These are phyloP conservation scores for Stegana nigrithorax DNA, from an alignment of 2,888 invertebrate species.

Conservation along the genomic window DNA sequence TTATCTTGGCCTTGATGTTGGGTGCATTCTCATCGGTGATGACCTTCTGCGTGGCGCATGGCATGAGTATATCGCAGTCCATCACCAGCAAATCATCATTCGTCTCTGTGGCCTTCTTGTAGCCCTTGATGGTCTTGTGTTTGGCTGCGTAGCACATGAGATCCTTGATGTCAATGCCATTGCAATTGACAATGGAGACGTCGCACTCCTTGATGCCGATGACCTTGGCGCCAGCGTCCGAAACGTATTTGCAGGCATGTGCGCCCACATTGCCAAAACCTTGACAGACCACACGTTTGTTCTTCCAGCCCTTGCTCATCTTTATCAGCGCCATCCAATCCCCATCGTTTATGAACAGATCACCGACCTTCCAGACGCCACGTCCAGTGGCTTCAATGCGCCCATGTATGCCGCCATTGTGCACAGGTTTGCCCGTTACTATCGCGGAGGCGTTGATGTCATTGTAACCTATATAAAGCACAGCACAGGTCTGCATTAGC, in stretches of 20 bases:
- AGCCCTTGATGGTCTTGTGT: constrained; percentile 90
- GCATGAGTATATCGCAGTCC: constrained; percentile 95
- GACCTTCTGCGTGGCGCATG: constrained; percentile 95
- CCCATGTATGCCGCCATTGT: constrained; percentile 96
- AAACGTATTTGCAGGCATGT: constrained; percentile 93
- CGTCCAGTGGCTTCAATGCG: constrained; percentile 95
- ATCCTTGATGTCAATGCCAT: constrained; percentile 83
- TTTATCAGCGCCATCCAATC: constrained; percentile 94
- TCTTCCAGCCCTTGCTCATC: constrained; percentile 92
- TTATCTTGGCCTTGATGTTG: constrained; percentile 89
- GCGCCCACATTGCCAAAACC: constrained; percentile 99
- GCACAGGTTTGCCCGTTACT: constrained; percentile 97
- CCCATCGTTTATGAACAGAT: constrained; percentile 94
- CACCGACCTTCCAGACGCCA: constrained; percentile 92
- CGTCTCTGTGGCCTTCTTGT: constrained; percentile 88
- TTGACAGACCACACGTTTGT: constrained; percentile 93
- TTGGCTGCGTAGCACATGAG: constrained; percentile 82
- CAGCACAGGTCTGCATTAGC: no score
- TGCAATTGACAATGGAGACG: constrained; percentile 85
- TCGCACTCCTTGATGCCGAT: constrained; percentile 93
- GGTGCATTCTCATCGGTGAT: constrained; percentile 92
- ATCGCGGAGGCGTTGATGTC: constrained; percentile 97
- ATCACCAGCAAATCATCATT: constrained; percentile 87
- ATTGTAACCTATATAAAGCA: constrained; percentile 79
- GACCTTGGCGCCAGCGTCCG: constrained; percentile 91